Base-by-base conservation (phyloP, 2,888 invertebrate species). In the Microplitis manilae region DNA sequence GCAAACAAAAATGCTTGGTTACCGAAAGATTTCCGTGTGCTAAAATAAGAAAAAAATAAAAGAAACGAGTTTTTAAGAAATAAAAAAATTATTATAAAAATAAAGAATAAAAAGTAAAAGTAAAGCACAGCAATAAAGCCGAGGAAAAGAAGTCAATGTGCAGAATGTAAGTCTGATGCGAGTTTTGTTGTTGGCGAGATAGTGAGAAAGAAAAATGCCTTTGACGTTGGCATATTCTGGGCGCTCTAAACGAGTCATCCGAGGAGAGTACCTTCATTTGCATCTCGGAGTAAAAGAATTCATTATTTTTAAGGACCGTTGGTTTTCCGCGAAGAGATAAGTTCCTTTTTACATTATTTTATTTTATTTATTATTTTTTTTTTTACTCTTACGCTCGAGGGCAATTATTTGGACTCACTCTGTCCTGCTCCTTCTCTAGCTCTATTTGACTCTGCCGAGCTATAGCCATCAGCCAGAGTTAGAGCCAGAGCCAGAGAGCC, bases 1-100 rank as follows among this genome's bases (percentile, higher is more conserved):
- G 84, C 86, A 86, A 86, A 86, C 86, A 86, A 86, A 86, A 86
- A 86, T 86, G 84, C 82, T 84, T 84, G 83, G 82, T 82, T 81
- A 82, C 81, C 80, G 78, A 73, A 78, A 81, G 73, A 73, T 76
- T 76, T 70, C 39, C 61, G 30, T 68, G 30, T 68, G 62, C 15
- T 40, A 79, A 81, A 80, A 82, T 81, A 79, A 15, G 15, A 40
- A 40, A 17, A 40, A 72, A 62, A 30, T 50, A 13, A 15, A 30
- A 38, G n/a, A 60, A 70, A 70, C 9, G 59, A 30, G 15, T 20
- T 30, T 30, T 30, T 30, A 30, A 30, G n/a, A 39, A 5, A 59
- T 9, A 39, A 67, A 71, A 76, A 70, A 65, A 41, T 17, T 39
- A 41, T 17, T 39, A 17, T 17, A 17, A 41, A 41, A 17, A 50